Percentiles rank a stretch among this genome's conserved stretches.
phyloP scores from a whole-genome alignment of 2,113 vertebrate genomes.

The Syngnathoides biaculeatus region DNA sequence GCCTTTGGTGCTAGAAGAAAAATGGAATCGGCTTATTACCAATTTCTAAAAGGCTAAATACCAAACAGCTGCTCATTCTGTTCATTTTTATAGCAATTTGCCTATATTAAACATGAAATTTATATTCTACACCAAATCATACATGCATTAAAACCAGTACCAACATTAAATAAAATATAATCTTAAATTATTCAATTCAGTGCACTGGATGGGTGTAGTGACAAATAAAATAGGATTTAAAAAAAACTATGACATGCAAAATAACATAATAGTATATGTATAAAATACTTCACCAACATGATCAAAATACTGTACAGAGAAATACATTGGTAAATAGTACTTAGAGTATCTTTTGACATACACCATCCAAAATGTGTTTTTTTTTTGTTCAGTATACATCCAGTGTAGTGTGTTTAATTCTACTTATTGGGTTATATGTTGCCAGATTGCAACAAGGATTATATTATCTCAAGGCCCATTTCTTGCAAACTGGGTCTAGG shows the following conservation, averaged over 20 bases:
- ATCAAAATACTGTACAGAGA: neutral
- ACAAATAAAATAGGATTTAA: neutral
- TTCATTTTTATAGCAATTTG: conserved; percentile 66
- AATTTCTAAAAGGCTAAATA: conserved; percentile 65
- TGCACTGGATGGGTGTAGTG: neutral
- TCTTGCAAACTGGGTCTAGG: neutral
- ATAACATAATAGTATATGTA: neutral
- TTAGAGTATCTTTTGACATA: too few relatives aligned
- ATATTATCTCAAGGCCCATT: neutral
- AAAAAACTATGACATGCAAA: too few relatives aligned
- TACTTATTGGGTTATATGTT: neutral
- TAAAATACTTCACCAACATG: too few relatives aligned
- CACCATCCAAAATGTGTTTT: neutral
- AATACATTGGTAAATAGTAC: neutral
- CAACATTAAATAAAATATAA: conserved; percentile 23
- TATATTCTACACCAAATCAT: conserved; percentile 42
- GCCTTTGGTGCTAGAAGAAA: conserved; percentile 64
- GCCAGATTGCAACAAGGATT: neutral
- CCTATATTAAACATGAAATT: conserved; percentile 61
- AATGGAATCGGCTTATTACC: conserved; percentile 72
- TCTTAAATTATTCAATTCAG: neutral
- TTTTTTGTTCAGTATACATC: neutral
- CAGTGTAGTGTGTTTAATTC: too few relatives aligned
- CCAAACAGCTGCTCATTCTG: conserved; percentile 65
- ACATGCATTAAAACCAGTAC: conserved; percentile 34